phyloP scores from a whole-genome alignment of 2,113 vertebrate genomes.

The Cairina moschata region DNA sequence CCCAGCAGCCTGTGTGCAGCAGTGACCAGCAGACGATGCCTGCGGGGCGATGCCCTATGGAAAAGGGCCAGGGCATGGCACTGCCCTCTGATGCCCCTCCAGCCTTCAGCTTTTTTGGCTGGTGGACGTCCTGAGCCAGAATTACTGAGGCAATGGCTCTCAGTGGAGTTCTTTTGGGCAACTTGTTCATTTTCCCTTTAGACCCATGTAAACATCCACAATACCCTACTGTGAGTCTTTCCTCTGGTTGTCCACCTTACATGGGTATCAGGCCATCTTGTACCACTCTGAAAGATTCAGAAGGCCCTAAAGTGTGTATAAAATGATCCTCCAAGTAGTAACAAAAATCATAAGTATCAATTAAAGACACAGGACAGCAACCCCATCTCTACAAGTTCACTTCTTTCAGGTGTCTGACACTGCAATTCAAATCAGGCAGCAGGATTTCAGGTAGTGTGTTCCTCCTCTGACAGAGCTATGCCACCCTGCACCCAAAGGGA shows the following conservation, averaged over 20 bases:
- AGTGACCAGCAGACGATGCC: neutral
- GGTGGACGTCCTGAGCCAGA: neutral
- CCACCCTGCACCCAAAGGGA: neutral
- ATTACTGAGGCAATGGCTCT: accelerated
- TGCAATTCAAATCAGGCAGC: neutral
- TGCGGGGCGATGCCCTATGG: accelerated
- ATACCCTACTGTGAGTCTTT: neutral
- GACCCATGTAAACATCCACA: accelerated
- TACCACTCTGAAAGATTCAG: neutral
- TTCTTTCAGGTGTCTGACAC: neutral
- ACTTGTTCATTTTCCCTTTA: neutral
- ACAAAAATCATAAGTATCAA: neutral
- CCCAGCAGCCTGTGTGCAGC: neutral
- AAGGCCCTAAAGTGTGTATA: accelerated
- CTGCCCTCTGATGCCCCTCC: neutral
- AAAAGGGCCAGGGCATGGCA: accelerated
- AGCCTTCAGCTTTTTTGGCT: neutral
- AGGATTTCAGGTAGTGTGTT: neutral
- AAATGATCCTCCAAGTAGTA: neutral
- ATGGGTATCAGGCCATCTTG: neutral
- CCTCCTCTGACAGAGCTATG: neutral
- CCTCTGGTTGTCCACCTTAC: accelerated
- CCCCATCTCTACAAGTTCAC: neutral
- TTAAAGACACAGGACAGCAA: neutral
- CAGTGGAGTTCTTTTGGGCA: neutral